Percentiles rank a stretch among this genome's conserved stretches.
Conservation (phyloP, 2,888 invertebrate species). For the Cabera pusaria region DNA sequence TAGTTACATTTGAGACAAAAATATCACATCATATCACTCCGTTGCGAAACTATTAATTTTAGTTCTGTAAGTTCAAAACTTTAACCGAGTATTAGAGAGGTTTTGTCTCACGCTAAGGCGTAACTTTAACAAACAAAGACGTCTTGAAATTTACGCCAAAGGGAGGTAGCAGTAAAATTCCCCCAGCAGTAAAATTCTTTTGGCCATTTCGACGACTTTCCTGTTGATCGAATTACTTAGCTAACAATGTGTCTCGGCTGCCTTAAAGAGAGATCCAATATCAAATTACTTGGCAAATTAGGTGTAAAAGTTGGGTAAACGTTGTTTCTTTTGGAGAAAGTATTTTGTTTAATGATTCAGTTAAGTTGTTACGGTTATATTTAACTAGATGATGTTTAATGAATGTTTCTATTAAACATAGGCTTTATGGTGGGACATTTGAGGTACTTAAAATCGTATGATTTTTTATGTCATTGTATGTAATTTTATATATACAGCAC, state of each 20-base stretch:
- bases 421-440: no score
- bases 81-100: no score
- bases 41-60: no score
- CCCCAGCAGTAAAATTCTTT: conserved; percentile 6
- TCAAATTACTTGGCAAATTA: conserved; percentile 17
- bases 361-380: no score
- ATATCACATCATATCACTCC: no score
- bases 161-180: neutral
- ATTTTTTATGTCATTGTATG: no score
- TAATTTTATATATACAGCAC: no score
- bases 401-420: no score
- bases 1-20: no score
- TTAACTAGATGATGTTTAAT: no score
- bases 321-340: conserved; percentile 7
- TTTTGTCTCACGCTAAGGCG: conserved; percentile 9
- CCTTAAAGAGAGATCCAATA: conserved; percentile 16
- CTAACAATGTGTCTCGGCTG: conserved; percentile 22
- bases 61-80: no score
- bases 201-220: conserved; percentile 15
- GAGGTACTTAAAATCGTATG: no score
- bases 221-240: conserved; percentile 22
- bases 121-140: conserved; percentile 15
- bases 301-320: conserved; percentile 19
- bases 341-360: conserved; percentile 5
- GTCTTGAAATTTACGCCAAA: conserved; percentile 6